These are phyloP conservation scores for Castor canadensis DNA, from an alignment of 2,113 vertebrate species.

Conservation along the genomic window DNA sequence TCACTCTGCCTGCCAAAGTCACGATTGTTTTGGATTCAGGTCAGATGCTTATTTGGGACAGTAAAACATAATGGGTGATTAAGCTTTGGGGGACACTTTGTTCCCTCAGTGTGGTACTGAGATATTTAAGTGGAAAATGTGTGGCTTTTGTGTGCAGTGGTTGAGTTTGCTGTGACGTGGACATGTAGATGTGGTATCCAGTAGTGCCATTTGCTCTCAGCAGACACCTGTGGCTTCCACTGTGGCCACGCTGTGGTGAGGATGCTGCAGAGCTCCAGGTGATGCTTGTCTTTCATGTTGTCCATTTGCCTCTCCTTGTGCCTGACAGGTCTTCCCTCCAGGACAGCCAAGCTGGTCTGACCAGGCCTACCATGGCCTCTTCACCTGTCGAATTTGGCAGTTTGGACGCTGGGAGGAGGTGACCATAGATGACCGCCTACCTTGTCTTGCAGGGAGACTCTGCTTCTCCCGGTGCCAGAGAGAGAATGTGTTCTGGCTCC, in stretches of 20 bases:
- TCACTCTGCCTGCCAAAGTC: background rate
- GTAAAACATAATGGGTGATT: background rate
- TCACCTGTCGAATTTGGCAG: slow-evolving; percentile 92
- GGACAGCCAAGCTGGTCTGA: slow-evolving; percentile 92
- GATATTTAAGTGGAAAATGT: background rate
- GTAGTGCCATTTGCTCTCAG: accelerated
- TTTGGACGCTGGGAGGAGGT: slow-evolving; percentile 94
- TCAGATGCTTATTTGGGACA: background rate
- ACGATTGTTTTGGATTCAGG: background rate
- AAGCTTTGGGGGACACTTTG: background rate
- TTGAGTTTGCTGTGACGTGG: accelerated
- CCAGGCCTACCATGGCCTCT: slow-evolving; percentile 88
- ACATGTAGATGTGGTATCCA: background rate
- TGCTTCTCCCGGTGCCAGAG: slow-evolving; percentile 95
- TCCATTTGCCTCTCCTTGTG: background rate
- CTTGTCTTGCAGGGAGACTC: slow-evolving; percentile 91
- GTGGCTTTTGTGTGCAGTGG: background rate
- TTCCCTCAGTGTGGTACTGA: background rate
- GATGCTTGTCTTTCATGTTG: background rate
- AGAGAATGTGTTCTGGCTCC: slow-evolving; percentile 93
- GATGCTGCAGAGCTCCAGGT: accelerated
- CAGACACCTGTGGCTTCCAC: too few species aligned
- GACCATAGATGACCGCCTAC: slow-evolving; percentile 92
- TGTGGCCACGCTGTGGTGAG: accelerated
- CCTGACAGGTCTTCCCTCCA: slow-evolving; percentile 89